Evolutionary conservation across 2,113 vertebrate species (phyloP).

Genomic region (Pollachius pollachius): DNA sequence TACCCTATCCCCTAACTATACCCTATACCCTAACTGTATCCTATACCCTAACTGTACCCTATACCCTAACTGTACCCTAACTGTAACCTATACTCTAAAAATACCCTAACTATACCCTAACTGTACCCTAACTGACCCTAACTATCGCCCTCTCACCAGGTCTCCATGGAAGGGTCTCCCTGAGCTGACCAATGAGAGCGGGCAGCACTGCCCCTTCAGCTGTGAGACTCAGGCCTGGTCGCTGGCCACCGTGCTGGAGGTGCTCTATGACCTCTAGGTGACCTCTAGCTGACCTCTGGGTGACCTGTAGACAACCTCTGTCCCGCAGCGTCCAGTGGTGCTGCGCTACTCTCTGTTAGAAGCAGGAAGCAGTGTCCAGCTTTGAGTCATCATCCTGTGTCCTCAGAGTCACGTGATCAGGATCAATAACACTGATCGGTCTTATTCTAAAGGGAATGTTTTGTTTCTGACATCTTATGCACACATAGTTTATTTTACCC

Average conservation of each 20-base stretch:
- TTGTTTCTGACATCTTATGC: no score
- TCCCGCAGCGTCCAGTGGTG: not conserved
- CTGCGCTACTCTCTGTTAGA: not conserved
- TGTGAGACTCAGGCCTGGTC: slow-evolving; percentile 98
- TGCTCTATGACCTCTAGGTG: slow-evolving; percentile 66
- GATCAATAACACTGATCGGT: no score
- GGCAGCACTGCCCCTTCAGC: slow-evolving; percentile 90
- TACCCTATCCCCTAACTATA: no score
- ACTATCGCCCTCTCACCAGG: slow-evolving; percentile 58
- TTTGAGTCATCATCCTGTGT: no score
- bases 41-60: no score
- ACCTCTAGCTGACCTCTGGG: slow-evolving; percentile 44
- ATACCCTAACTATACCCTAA: no score
- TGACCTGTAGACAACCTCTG: slow-evolving; percentile 48
- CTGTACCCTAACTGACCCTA: not conserved
- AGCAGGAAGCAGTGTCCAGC: not conserved
- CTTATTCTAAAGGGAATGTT: no score
- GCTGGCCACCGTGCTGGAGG: slow-evolving; percentile 83
- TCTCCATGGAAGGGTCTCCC: slow-evolving; percentile 97
- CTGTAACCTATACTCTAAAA: no score
- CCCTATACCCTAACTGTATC: no score
- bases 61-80: no score
- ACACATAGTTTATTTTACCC: no score
- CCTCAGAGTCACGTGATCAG: no score
- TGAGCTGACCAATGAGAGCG: slow-evolving; percentile 94